Conservation (phyloP, 30 jellyfish, hydroid and myxozoan genomes). For the Aurelia sp. region DNA sequence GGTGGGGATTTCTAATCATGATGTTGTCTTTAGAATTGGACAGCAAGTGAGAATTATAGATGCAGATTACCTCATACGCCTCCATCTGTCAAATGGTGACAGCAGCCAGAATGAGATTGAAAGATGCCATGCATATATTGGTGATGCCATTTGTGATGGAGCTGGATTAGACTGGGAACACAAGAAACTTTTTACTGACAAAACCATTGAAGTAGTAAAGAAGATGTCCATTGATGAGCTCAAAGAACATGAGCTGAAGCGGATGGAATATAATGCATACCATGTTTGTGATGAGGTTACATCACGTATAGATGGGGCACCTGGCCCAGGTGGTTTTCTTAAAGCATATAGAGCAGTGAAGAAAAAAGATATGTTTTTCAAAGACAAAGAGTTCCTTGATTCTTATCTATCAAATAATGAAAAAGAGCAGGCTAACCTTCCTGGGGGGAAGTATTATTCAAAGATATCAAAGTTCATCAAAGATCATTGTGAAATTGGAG, state of each 20-base stretch:
- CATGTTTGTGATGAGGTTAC: slow-evolving; percentile 20
- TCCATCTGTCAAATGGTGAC: slow-evolving; percentile 12
- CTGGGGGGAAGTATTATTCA: slow-evolving; percentile 41
- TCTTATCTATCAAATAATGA: neutral
- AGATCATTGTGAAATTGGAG: slow-evolving; percentile 45
- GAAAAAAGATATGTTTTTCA: slow-evolving; percentile 11
- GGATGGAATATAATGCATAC: slow-evolving; percentile 27
- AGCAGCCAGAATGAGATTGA: slow-evolving; percentile 25
- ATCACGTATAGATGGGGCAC: slow-evolving; percentile 47
- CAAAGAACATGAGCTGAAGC: neutral
- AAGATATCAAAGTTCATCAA: slow-evolving; percentile 5
- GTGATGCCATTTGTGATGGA: slow-evolving; percentile 25
- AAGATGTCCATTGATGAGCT: slow-evolving; percentile 4
- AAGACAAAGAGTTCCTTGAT: slow-evolving; percentile 16
- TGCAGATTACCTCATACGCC: slow-evolving; percentile 16
- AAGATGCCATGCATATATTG: neutral
- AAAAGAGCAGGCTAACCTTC: neutral
- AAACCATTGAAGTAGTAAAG: neutral
- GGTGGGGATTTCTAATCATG: slow-evolving; percentile 16
- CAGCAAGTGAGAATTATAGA: neutral
- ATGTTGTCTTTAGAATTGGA: neutral
- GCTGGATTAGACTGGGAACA: slow-evolving; percentile 6
- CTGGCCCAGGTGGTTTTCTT: slow-evolving; percentile 49
- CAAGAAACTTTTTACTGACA: neutral
- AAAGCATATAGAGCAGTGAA: neutral